Base-by-base conservation (phyloP, 1,140 invertebrate species). In the Contarinia nasturtii region DNA sequence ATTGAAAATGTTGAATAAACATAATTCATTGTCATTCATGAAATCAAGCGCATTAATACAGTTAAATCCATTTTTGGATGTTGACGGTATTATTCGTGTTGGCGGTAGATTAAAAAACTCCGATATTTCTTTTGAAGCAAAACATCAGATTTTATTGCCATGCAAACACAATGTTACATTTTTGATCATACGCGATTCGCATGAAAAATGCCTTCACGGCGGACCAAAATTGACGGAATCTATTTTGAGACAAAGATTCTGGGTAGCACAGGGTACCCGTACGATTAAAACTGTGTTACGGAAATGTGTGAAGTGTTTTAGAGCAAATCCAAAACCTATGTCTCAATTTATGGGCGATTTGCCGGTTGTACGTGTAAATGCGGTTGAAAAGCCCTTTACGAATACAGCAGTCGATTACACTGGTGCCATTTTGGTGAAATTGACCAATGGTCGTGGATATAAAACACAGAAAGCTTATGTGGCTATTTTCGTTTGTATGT, bases 341-440 rank as follows among this genome's bases (percentile, higher is more conserved):
- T n/a, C n/a, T n/a, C n/a, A n/a, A n/a, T n/a, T n/a, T 0, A 64
- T 64, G 62, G 59, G 55, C 14, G 52, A 59, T 22, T 48, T 67
- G 10, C 63, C 64, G 7, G 36, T 36, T 7, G 38, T 37, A 8
- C 41, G 61, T 21, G 43, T 62, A 0, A 59, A 27, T 33, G 48
- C 51, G 18, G 15, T 54, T n/a, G n/a, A n/a, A n/a, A 44, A 48
- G n/a, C 44, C 57, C 10, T 66, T 67, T 49, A 14, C 38, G 15
- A 38, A 55, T 22, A 47, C 45, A 33, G 65, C 64, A 17, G 49
- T 64, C 1, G 63, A 66, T 49, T 65, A 57, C 45, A 53, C 57
- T 8, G 64, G 65, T 3, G 60, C 62, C 5, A 52, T 66, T 4
- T 34, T 46, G 5, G 46, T 49, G 11, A 33, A 37, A n/a, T 5